Evolutionary conservation across 1,140 invertebrate genomes (phyloP), one percentile per base, ranked within the genome.

Genomic region (Hormaphis cornu): DNA sequence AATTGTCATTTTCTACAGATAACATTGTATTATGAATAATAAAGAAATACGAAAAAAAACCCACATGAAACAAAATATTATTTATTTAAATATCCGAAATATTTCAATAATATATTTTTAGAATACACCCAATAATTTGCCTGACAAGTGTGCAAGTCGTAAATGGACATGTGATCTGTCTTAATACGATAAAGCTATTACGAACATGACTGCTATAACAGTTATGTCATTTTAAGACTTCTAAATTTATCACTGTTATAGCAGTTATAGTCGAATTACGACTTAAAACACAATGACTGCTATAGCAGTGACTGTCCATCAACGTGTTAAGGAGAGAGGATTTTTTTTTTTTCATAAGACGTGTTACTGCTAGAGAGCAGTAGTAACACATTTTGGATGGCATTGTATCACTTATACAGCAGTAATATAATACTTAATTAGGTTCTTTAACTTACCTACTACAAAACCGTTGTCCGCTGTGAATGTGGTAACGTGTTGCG

Each of bases 401-500:
- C n/a, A n/a, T n/a, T n/a, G 1, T 42, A 42, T 16, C 1, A 12
- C 6, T n/a, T 42, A n/a, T 53, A 30, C 50, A n/a, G 22, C 26
- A n/a, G n/a, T n/a, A n/a, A n/a, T n/a, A n/a, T n/a, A n/a, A n/a
- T n/a, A n/a, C n/a, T n/a, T n/a, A n/a, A n/a, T n/a, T n/a, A n/a
- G n/a, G n/a, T 50, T 35, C 2, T 50, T 35, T 16, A 30, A 66
- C 61, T 66, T 66, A 20, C 61, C 61, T 66, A 66, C 61, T 28
- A 44, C 50, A 16, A 66, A 66, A 66, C 61, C 61, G n/a, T 66
- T 66, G n/a, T 66, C 61, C 8, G 61, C 61, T 22, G 61, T 24
- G 35, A 66, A 66, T 12, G 61, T 66, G 14, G 61, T 66, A 24
- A 66, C 44, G 18, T 66, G 72, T 52, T 73, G 70, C 18, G 86